Conservation (phyloP, 2,888 invertebrate genomes). For the Ferdinandea cuprea region DNA sequence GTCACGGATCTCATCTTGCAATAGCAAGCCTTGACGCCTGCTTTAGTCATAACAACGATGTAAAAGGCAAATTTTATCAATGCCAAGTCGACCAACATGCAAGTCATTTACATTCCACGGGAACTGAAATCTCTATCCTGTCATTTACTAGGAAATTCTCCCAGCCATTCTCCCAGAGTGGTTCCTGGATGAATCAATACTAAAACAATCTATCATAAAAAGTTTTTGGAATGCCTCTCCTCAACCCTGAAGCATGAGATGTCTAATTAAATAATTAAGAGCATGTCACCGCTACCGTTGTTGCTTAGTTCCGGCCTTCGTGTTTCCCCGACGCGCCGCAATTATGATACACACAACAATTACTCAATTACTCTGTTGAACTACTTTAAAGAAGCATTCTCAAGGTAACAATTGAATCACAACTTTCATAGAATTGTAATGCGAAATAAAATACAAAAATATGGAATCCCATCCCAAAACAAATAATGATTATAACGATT, state of each 20-base stretch:
- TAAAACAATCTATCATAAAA: not conserved
- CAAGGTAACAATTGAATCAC: not conserved
- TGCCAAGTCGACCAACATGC: not conserved
- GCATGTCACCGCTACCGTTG: not conserved
- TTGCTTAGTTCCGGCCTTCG: conserved; percentile 5
- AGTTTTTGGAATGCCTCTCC: not conserved
- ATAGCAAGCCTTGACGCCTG: not conserved
- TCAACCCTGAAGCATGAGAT: conserved; percentile 15
- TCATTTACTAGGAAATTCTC: too few species aligned
- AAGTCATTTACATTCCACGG: too few species aligned
- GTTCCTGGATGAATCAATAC: conserved; percentile 19
- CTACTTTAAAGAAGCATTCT: not conserved
- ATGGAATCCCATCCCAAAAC: too few species aligned
- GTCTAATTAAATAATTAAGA: not conserved
- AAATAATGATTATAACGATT: too few species aligned
- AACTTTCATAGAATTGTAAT: not conserved
- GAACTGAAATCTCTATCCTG: too few species aligned
- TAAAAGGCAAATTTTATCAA: not conserved
- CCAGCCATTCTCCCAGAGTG: not conserved
- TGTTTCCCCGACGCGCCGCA: not conserved
- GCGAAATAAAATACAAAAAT: too few species aligned
- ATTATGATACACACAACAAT: not conserved
- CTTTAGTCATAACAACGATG: not conserved
- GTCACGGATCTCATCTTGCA: not conserved
- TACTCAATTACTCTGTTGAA: not conserved